phyloP scores from a whole-genome alignment of 2,888 invertebrate genomes.

The Prosapia bicincta region DNA sequence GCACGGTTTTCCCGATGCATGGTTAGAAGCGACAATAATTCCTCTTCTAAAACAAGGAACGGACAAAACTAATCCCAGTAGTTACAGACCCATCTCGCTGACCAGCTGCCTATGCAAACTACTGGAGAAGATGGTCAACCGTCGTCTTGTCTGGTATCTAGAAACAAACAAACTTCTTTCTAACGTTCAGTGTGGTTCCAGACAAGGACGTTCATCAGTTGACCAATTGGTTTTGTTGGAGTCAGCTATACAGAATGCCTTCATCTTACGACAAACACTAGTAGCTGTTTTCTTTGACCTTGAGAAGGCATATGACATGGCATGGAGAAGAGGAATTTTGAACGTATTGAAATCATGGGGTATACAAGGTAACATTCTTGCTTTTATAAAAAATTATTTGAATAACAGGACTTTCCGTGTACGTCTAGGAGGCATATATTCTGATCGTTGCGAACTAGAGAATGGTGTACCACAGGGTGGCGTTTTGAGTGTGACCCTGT shows the following conservation, averaged over 20 bases:
- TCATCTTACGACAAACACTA: background rate
- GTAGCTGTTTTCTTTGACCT: background rate
- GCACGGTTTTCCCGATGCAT: too few species aligned
- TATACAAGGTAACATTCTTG: background rate
- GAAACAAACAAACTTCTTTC: background rate
- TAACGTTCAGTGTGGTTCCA: background rate
- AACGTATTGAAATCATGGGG: background rate
- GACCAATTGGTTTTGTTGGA: background rate
- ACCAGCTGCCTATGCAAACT: background rate
- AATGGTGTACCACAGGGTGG: too few species aligned
- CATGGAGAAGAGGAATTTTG: background rate
- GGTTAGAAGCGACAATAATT: too few species aligned
- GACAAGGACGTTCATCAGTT: background rate
- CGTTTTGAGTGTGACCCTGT: too few species aligned
- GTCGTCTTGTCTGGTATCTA: too few species aligned
- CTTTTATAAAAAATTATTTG: background rate
- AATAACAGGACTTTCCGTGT: too few species aligned
- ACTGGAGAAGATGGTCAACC: background rate
- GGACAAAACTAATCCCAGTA: background rate
- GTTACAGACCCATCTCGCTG: background rate
- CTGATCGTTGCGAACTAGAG: too few species aligned
- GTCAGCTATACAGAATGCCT: background rate
- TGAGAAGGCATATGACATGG: background rate
- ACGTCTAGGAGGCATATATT: too few species aligned
- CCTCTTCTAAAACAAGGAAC: background rate